phyloP scores from a whole-genome alignment of 2,888 invertebrate species.

The Ormyrus rosae region DNA sequence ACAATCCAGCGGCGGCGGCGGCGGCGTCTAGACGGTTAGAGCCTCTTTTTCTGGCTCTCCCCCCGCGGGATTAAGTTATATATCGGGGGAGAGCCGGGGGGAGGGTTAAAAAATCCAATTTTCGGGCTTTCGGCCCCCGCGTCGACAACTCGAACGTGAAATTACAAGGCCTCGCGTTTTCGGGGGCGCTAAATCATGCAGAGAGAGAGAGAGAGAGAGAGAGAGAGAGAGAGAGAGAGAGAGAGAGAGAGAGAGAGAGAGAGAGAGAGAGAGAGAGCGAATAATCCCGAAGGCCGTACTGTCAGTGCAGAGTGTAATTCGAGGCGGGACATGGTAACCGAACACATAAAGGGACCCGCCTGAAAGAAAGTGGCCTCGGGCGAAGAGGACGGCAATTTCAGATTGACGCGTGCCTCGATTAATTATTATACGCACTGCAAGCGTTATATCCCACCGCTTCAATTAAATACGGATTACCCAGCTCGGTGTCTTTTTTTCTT shows the following conservation, averaged over 20 bases:
- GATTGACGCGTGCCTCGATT: conserved; percentile 3
- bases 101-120: conserved; percentile 50
- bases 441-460: not conserved
- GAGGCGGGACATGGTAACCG: conserved; percentile 59
- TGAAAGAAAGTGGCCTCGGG: not conserved
- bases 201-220: conserved; percentile 35
- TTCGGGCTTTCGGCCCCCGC: conserved; percentile 50
- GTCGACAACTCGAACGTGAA: conserved; percentile 41
- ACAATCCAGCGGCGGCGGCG: not conserved
- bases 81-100: not conserved
- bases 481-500: not conserved
- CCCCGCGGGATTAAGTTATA: conserved; percentile 26
- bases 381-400: not conserved
- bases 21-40: not conserved
- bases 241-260: not conserved
- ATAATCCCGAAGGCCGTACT: conserved; percentile 44
- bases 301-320: conserved; percentile 59
- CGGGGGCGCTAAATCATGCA: conserved; percentile 45
- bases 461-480: conserved; percentile 28
- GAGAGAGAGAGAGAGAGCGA: not conserved
- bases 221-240: not conserved
- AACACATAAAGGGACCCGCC: conserved; percentile 57
- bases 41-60: not conserved
- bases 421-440: conserved; percentile 4
- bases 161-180: conserved; percentile 31